A percentile compares a stretch with the other conserved stretches of the same genome.
These are phyloP conservation scores for Apodemia mormo DNA, from an alignment of 2,888 invertebrate species.

Conservation along the genomic window DNA sequence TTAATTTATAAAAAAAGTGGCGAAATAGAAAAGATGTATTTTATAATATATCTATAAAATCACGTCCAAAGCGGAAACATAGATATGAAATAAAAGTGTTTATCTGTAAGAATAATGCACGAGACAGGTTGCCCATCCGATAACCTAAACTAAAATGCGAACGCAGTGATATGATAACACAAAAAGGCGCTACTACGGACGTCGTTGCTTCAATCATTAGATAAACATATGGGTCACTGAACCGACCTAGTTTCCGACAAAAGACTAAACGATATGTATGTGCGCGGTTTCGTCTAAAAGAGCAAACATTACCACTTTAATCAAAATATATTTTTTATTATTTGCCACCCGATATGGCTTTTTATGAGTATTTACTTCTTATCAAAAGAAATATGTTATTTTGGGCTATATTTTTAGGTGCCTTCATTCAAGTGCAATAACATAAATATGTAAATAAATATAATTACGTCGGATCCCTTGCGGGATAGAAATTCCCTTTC, in stretches of 20 bases:
- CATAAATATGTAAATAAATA: too few relatives aligned
- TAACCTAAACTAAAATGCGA: slow-evolving; percentile 75
- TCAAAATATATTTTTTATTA: slow-evolving; percentile 43
- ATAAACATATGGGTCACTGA: slow-evolving; percentile 81
- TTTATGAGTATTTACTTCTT: background rate
- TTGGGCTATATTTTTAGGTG: background rate
- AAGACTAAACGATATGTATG: slow-evolving; percentile 42
- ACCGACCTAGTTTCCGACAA: slow-evolving; percentile 74
- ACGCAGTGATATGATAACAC: slow-evolving; percentile 64
- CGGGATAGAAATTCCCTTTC: too few relatives aligned
- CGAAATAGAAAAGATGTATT: too few relatives aligned
- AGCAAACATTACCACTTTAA: slow-evolving; percentile 44
- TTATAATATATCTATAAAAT: background rate
- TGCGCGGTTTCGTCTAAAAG: slow-evolving; percentile 68
- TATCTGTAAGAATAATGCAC: slow-evolving; percentile 49
- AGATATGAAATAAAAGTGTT: slow-evolving; percentile 25
- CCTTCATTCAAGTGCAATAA: background rate
- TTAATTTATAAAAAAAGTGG: too few relatives aligned
- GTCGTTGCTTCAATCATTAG: slow-evolving; percentile 69
- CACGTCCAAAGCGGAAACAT: background rate
- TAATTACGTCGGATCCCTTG: too few relatives aligned
- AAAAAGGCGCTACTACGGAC: slow-evolving; percentile 53
- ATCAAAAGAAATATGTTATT: background rate
- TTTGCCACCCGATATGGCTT: background rate
- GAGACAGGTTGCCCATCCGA: slow-evolving; percentile 73